Conservation (phyloP, 2,113 vertebrate genomes). For the Psittacula cyanocephala region DNA sequence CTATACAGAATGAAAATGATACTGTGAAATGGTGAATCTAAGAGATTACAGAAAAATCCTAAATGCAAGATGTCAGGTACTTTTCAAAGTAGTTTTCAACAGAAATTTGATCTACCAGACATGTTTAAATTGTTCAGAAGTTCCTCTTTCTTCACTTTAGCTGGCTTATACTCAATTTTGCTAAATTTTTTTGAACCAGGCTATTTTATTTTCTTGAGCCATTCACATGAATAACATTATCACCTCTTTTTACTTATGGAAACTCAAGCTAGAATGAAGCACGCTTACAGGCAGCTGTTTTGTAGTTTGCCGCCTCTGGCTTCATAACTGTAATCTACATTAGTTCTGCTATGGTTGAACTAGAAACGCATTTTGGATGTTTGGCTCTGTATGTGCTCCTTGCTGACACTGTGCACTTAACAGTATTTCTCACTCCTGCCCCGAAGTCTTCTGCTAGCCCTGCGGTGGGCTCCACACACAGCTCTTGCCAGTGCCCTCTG, state of each 20-base stretch:
- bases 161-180: neutral
- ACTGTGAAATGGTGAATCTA: neutral
- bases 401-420: neutral
- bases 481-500: neutral
- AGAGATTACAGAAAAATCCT: neutral
- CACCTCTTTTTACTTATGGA: neutral
- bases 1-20: neutral
- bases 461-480: neutral
- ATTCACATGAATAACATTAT: neutral
- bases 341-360: neutral
- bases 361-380: neutral
- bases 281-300: neutral
- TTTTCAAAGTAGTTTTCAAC: neutral
- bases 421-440: neutral
- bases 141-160: neutral
- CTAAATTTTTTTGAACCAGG: neutral
- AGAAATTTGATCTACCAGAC: neutral
- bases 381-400: neutral
- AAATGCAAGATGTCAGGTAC: neutral
- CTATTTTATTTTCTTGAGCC: neutral
- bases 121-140: neutral
- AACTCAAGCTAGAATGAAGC: neutral
- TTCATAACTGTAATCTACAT: neutral
- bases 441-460: neutral
- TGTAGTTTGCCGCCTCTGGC: neutral